A percentile compares a stretch with the other conserved stretches of the same genome.
Conservation (phyloP, 1,140 invertebrate species). For the Choristoneura fumiferana region DNA sequence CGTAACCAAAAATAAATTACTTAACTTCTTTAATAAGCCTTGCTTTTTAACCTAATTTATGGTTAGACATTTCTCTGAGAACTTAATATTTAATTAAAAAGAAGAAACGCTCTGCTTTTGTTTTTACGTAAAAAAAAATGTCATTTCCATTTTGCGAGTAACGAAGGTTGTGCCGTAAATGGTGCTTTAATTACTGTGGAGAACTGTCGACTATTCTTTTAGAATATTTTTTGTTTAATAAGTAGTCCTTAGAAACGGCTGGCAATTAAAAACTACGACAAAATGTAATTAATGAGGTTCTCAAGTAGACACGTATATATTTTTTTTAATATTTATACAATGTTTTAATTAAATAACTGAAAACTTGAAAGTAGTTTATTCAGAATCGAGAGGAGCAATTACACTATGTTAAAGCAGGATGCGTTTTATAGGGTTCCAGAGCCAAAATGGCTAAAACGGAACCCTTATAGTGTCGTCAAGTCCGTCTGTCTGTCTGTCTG, state of each 20-base stretch:
- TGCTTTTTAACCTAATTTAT: constrained; percentile 15
- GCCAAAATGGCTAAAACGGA: too few species aligned
- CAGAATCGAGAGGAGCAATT: too few species aligned
- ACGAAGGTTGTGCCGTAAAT: constrained; percentile 4
- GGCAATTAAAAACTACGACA: background rate
- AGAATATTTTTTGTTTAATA: background rate
- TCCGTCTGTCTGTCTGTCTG: too few species aligned
- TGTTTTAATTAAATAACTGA: too few species aligned
- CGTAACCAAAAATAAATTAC: constrained; percentile 12
- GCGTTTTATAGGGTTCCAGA: too few species aligned
- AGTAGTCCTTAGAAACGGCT: background rate
- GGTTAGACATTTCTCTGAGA: constrained; percentile 10
- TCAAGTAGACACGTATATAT: too few species aligned
- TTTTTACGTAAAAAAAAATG: too few species aligned
- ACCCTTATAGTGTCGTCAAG: too few species aligned
- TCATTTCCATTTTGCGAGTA: background rate
- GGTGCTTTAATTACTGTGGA: constrained; percentile 7
- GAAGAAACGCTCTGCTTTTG: constrained; percentile 10
- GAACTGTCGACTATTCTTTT: constrained; percentile 10
- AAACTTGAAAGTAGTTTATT: too few species aligned
- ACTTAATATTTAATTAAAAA: constrained; percentile 13
- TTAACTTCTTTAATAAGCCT: background rate
- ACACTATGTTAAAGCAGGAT: too few species aligned
- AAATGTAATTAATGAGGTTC: too few species aligned
- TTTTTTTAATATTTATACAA: too few species aligned